phyloP scores from a whole-genome alignment of 2,113 vertebrate species.

The Muntiacus muntjak region DNA sequence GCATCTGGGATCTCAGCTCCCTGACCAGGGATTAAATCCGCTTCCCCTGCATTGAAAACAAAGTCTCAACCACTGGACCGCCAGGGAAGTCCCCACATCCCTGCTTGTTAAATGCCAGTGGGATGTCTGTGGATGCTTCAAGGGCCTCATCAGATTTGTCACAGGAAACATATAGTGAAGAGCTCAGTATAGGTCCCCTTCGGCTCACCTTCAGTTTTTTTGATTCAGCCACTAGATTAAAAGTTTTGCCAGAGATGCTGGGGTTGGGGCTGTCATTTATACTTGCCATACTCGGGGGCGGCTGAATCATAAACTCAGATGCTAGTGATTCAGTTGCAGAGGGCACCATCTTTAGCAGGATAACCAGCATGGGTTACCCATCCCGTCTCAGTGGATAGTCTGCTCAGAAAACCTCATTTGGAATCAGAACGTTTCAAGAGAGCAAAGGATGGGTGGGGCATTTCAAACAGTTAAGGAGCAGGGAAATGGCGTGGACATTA shows the following conservation, averaged over 20 bases:
- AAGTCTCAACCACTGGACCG: neutral
- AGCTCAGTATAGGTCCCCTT: neutral
- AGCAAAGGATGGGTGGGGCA: neutral
- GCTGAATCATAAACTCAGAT: neutral
- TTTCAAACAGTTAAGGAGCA: no score
- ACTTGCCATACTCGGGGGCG: neutral
- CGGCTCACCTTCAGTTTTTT: neutral
- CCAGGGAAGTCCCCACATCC: neutral
- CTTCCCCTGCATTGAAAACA: neutral
- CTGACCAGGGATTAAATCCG: neutral
- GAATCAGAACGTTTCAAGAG: neutral
- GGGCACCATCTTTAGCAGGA: rapidly evolving
- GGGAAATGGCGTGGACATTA: neutral
- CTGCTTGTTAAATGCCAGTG: no score
- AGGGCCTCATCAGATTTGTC: neutral
- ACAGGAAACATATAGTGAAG: neutral
- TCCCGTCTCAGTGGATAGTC: neutral
- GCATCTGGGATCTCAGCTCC: neutral
- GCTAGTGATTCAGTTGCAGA: rapidly evolving
- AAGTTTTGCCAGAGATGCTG: neutral
- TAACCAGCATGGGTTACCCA: neutral
- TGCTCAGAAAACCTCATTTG: neutral
- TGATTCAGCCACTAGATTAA: no score
- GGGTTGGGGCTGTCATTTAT: neutral
- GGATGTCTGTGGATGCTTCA: no score